Evolutionary conservation across 2,888 invertebrate genomes (phyloP).

Genomic region (Orthosia cruda): DNA sequence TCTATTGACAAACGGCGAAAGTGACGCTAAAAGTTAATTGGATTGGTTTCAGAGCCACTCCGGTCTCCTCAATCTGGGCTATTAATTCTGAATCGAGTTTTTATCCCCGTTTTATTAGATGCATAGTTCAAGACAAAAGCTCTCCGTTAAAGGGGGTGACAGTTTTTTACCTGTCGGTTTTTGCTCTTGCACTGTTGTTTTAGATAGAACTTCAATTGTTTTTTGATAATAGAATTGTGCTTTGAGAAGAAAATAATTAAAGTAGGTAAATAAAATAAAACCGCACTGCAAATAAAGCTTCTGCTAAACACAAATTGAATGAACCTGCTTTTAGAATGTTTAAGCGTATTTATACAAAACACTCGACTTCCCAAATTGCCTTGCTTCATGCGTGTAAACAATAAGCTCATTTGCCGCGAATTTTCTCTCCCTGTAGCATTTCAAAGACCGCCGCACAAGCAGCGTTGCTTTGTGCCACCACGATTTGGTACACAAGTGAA

Average conservation of each 20-base stretch:
- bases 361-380: conserved; percentile 34
- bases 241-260: conserved; percentile 13
- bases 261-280: conserved; percentile 1
- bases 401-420: conserved; percentile 69
- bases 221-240: not conserved
- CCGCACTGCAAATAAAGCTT: not conserved
- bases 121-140: conserved; percentile 54
- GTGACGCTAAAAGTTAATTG: conserved; percentile 68
- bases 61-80: conserved; percentile 60
- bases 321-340: conserved; percentile 13
- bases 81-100: conserved; percentile 65
- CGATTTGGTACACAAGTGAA: conserved; percentile 68
- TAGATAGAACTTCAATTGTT: not conserved
- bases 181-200: not conserved
- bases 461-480: conserved; percentile 67
- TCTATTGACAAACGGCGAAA: conserved; percentile 67
- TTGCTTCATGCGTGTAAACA: conserved; percentile 57
- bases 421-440: conserved; percentile 65
- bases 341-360: conserved; percentile 29
- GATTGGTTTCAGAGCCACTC: conserved; percentile 63
- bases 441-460: conserved; percentile 70
- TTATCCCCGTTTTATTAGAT: conserved; percentile 65
- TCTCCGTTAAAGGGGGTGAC: conserved; percentile 33
- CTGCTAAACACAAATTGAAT: conserved; percentile 29
- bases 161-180: conserved; percentile 7